phyloP scores from a whole-genome alignment of 30 jellyfish, hydroid and myxozoan species.

The Hydractinia echinata region DNA sequence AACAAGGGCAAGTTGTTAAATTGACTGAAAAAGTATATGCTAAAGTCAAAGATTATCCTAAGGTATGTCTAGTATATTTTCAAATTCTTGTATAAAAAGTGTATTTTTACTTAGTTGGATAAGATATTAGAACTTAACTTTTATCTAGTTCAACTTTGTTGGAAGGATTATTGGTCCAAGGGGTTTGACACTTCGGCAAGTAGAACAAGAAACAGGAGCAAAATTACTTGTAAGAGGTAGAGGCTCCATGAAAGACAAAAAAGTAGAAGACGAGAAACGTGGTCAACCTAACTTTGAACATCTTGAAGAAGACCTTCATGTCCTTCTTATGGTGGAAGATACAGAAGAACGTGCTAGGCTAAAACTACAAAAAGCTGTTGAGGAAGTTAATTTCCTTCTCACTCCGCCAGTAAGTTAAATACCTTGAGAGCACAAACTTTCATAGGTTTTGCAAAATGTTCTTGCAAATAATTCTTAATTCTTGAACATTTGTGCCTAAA shows the following conservation, averaged over 20 bases:
- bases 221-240: constrained; percentile 95
- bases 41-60: constrained; percentile 92
- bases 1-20: constrained; percentile 84
- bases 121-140: background rate
- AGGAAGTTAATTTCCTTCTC: constrained; percentile 82
- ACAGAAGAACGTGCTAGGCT: constrained; percentile 95
- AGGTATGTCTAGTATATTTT: constrained; percentile 40
- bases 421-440: background rate
- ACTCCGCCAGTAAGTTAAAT: constrained; percentile 92
- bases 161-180: constrained; percentile 99
- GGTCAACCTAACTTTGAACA: constrained; percentile 98
- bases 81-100: background rate
- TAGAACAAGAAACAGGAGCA: constrained; percentile 97
- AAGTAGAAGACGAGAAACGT: constrained; percentile 95
- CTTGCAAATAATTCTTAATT: background rate
- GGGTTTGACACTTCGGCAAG: constrained; percentile 95
- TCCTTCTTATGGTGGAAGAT: constrained; percentile 91
- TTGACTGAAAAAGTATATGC: constrained; percentile 95
- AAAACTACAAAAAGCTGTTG: constrained; percentile 85
- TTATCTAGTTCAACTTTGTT: constrained; percentile 88
- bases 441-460: no score
- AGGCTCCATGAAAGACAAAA: constrained; percentile 98
- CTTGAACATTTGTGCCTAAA: background rate
- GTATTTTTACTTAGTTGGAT: background rate
- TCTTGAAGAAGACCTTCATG: constrained; percentile 95